Percentiles rank a stretch among this genome's conserved stretches.
phyloP scores from a whole-genome alignment of 92 coral and sea anemone species.

The Metridium senile region DNA sequence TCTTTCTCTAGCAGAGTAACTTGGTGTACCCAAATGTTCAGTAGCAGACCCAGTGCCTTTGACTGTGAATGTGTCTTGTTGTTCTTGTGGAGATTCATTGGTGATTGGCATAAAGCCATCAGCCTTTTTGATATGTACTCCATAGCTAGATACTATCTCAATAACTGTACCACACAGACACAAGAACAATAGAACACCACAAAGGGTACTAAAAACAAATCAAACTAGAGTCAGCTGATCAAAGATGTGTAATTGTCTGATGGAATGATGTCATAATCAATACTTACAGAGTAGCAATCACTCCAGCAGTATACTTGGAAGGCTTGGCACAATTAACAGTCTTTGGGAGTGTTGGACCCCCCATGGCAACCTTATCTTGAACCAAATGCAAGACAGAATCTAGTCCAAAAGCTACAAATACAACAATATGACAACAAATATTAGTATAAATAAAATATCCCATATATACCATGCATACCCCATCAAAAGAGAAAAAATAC shows the following conservation, averaged over 20 bases:
- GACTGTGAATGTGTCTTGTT: constrained; percentile 1
- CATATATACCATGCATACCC: no score
- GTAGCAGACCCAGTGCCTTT: neutral
- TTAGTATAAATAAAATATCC: no score
- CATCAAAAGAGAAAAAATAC: no score
- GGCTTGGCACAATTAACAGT: constrained; percentile 65
- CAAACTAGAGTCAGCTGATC: no score
- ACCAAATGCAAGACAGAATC: neutral
- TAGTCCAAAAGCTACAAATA: constrained; percentile 7
- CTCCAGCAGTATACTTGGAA: constrained; percentile 79
- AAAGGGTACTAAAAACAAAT: constrained; percentile 49
- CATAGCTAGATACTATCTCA: constrained; percentile 42
- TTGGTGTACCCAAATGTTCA: constrained; percentile 1
- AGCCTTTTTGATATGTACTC: neutral
- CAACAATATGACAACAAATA: neutral
- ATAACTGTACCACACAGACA: constrained; percentile 79
- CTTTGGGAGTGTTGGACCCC: neutral
- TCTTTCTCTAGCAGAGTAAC: neutral
- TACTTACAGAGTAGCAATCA: constrained; percentile 70
- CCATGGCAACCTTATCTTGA: neutral
- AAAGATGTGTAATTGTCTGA: neutral
- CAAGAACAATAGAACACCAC: constrained; percentile 72
- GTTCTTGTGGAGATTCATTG: neutral
- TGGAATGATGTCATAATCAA: neutral
- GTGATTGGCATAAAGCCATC: constrained; percentile 24